Evolutionary conservation across 2,113 vertebrate genomes (phyloP), one percentile per base, ranked within the genome.

Genomic region (Coregonus clupeaformis): DNA sequence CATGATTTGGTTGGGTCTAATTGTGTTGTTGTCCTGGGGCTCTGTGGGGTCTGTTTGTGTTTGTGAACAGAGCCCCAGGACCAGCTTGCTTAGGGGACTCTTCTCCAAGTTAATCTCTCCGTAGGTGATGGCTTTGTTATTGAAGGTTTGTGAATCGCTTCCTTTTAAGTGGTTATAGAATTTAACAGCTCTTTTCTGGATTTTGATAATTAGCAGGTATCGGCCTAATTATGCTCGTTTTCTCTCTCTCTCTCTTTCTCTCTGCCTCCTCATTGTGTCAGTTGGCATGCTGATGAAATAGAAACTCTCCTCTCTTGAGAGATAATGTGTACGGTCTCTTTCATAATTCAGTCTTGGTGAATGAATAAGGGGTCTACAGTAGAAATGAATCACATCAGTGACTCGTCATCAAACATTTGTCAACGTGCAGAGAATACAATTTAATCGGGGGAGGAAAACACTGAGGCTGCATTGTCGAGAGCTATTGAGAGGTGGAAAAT

Each of bases 321-420:
- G 72, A 68, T 82, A 73, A 72, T 71, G 66, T 71, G 25, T 74
- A 67, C 68, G 74, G 29, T 75, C 69, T 73, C 68, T 75, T 71
- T 79, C 57, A 78, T 81, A 77, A 80, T 73, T 80, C 60, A 77
- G 72, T 65, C 66, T 69, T 66, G 77, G 76, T 73, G 25, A 73
- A 79, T 77, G 36, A 82, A 82, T 69, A 69, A 82, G 74, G 70
- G 13, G 42, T 77, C 74, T 74, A 55, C 68, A 36, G 32, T 20
- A n/a, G 32, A 30, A 67, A 68, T 55, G 24, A 80, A 79, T 79
- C 72, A 70, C 74, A 83, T 66, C 69, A 72, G 62, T 76, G 68
- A 29, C 64, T 52, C 3, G 14, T 57, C 49, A 75, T 68, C 70
- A 78, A 73, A 74, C 66, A 64, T 75, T 57, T 72, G 70, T 75